Base-by-base conservation (phyloP, 2,113 vertebrate genomes). In the Cariama cristata region DNA sequence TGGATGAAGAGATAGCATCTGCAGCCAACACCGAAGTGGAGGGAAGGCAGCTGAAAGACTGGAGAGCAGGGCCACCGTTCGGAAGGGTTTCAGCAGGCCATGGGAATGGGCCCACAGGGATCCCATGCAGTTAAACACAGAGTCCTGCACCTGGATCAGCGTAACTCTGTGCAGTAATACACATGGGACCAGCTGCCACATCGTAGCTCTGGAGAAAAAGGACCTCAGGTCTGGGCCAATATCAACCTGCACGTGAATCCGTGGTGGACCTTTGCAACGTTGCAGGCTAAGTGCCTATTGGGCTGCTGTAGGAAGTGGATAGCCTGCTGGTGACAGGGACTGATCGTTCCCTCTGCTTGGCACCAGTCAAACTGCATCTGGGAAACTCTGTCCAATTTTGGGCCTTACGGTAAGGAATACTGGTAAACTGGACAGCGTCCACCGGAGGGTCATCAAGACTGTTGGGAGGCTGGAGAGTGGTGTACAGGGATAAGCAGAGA, bases 391-490 rank as follows among this genome's bases (percentile, higher is more conserved):
- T 64, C 63, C 3, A 3, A 7, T 40, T 81, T 81, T 45, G 58
- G 42, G 24, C 17, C 11, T 4, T 44, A 4, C 2, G 0, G 32
- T 50, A 44, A n/a, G 22, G 19, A 49, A n/a, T 71, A n/a, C 32
- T 32, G 56, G 24, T 10, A 71, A 59, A 60, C 10, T 20, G 26
- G 32, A 24, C 10, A 28, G 11, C 19, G 35, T 38, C n/a, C 33
- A 45, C 52, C 0, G 4, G 40, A 50, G 42, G n/a, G n/a, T 23
- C 15, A 1, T 53, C 2, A 1, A 56, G 40, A 24, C 21, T 72
- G 38, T 38, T 40, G 33, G 40, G 32, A 62, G 42, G 13, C 42
- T 77, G 24, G 12, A 67, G 42, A 40, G 52, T 32, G 14, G 33
- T 33, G 40, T 38, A 6, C 11, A 35, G 40, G 14, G 14, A 67